Evolutionary conservation across 2,797 vertebrate genomes (phyloP), one percentile per base, ranked within the genome.

Genomic region (Chelon auratus): DNA sequence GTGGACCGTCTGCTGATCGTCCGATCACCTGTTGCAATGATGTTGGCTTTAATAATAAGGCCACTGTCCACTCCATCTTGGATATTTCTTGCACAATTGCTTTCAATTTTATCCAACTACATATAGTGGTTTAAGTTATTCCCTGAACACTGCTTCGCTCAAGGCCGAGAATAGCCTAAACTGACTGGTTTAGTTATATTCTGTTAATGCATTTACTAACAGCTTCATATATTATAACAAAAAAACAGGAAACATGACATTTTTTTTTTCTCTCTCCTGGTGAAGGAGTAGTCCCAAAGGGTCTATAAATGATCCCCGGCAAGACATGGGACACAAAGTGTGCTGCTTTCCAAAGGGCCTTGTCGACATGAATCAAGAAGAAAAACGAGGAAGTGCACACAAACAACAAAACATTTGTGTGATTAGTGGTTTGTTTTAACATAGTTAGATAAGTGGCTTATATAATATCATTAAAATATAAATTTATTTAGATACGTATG

Each of bases 351-450:
- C 87, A 85, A 91, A 90, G 84, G 91, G 92, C 88, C 85, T 93
- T 92, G 93, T 94, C 94, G 58, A 92, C 87, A 86, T 81, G 73
- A 89, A 92, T 90, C 79, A 89, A 72, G 74, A 89, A 84, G 53
- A 87, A 87, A 85, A 90, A 86, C 40, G 65, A 91, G 90, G 53
- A 64, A 83, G 85, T 87, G 84, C 93, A 93, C 93, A 92, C 92
- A 94, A 93, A 94, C 83, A 90, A 78, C 63, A 83, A 85, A 81
- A 88, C 77, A 88, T 93, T 89, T 93, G 92, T 93, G 94, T 93
- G 90, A 91, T 93, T 95, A 95, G 95, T 95, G 95, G 95, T 95
- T 95, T 93, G 89, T 92, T 91, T 90, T 90, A 90, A 92, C 90
- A 93, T 93, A 86, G 80, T 91, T 88, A 89, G 85, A 94, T 95